Evolutionary conservation across 2,797 vertebrate genomes (phyloP).

Genomic region (Schizopygopsis pylzovi): DNA sequence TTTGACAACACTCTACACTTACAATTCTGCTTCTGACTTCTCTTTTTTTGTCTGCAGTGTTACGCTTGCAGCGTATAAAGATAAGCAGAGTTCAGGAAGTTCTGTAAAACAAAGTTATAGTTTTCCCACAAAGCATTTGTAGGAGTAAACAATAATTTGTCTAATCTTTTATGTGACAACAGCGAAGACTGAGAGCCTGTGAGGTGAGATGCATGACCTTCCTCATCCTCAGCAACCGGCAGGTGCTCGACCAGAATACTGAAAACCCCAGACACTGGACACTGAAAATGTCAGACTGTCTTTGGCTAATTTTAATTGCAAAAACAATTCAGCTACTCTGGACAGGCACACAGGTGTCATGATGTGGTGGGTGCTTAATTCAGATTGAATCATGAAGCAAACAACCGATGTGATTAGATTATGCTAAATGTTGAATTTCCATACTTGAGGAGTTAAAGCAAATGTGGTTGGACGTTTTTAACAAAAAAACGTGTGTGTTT

Average conservation of each 20-base stretch:
- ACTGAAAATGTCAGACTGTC: conserved; percentile 31
- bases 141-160: background rate
- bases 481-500: background rate
- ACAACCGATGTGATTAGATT: background rate
- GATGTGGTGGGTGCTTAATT: conserved; percentile 18
- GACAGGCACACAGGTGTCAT: conserved; percentile 14
- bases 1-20: too few species aligned
- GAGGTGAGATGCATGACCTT: conserved; percentile 18
- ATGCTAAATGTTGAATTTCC: conserved; percentile 36
- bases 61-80: background rate
- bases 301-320: conserved; percentile 39
- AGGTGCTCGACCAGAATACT: conserved; percentile 20
- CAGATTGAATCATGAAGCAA: conserved; percentile 2
- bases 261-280: conserved; percentile 16
- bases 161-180: conserved; percentile 15
- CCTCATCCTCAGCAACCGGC: background rate
- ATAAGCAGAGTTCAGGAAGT: background rate
- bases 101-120: background rate
- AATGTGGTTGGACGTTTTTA: background rate
- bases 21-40: too few species aligned
- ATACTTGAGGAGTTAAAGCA: conserved; percentile 2
- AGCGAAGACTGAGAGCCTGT: background rate
- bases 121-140: background rate
- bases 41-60: too few species aligned
- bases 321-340: background rate